These are phyloP conservation scores for Anthopleura sola DNA, from an alignment of 64 coral and sea anemone genomes.

Conservation along the genomic window DNA sequence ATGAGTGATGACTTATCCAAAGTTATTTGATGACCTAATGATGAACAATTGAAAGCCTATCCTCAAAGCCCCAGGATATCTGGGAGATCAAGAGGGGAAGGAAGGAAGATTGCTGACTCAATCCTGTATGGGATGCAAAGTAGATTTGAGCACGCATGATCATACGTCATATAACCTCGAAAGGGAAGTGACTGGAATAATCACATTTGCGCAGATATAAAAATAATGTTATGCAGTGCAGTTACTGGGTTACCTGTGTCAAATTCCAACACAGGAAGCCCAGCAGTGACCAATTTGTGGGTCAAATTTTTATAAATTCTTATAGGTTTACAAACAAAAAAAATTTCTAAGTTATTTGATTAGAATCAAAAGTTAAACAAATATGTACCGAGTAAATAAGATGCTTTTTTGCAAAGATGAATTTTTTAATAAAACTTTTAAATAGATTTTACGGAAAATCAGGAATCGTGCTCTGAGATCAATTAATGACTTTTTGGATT, in stretches of 20 bases:
- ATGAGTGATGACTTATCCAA: not conserved
- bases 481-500: not conserved
- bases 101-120: too few relatives aligned
- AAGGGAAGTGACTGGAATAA: too few relatives aligned
- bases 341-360: not conserved
- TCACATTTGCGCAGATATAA: too few relatives aligned
- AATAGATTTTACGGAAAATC: not conserved
- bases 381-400: not conserved
- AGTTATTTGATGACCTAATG: not conserved
- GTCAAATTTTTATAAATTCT: too few relatives aligned
- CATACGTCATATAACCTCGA: too few relatives aligned
- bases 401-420: not conserved
- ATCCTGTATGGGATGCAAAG: too few relatives aligned
- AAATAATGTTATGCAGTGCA: too few relatives aligned
- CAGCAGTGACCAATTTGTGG: not conserved
- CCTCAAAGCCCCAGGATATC: not conserved
- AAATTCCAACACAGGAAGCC: not conserved
- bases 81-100: not conserved
- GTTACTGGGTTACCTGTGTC: not conserved
- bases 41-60: not conserved
- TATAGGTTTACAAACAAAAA: too few relatives aligned
- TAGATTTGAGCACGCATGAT: too few relatives aligned
- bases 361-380: not conserved
- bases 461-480: not conserved
- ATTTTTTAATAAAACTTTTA: not conserved